Conservation (phyloP, 2,113 vertebrate genomes). For the Pteronura brasiliensis region DNA sequence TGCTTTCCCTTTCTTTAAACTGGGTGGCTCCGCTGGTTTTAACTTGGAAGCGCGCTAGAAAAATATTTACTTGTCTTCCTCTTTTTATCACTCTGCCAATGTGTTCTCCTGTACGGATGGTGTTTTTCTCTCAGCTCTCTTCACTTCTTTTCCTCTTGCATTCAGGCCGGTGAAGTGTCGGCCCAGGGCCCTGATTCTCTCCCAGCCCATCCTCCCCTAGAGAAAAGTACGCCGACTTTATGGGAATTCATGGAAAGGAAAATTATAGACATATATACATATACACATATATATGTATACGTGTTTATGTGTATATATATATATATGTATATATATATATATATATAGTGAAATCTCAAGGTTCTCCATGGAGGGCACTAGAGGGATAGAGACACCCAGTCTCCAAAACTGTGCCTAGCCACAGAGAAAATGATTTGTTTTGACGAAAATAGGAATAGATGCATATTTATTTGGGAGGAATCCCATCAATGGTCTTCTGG, state of each 20-base stretch:
- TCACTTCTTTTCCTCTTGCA: not conserved
- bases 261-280: not conserved
- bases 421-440: not conserved
- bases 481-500: not conserved
- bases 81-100: slow-evolving; percentile 62
- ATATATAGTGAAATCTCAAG: slow-evolving; percentile 34
- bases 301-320: not conserved
- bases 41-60: slow-evolving; percentile 37
- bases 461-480: slow-evolving; percentile 19
- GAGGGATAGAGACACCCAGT: not conserved
- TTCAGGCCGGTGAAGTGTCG: not conserved
- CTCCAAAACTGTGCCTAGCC: not conserved
- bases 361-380: not conserved
- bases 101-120: not conserved
- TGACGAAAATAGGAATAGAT: slow-evolving; percentile 34
- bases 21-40: slow-evolving; percentile 65
- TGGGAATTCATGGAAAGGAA: not conserved
- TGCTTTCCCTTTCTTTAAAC: slow-evolving; percentile 68
- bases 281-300: not conserved
- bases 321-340: not conserved
- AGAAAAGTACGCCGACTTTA: not conserved
- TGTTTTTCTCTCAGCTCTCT: not conserved
- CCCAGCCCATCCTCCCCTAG: not conserved
- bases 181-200: not conserved
- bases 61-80: slow-evolving; percentile 25